These are phyloP conservation scores for Toxotes lorentzi DNA, from an alignment of 2,797 vertebrate genomes.

Conservation along the genomic window DNA sequence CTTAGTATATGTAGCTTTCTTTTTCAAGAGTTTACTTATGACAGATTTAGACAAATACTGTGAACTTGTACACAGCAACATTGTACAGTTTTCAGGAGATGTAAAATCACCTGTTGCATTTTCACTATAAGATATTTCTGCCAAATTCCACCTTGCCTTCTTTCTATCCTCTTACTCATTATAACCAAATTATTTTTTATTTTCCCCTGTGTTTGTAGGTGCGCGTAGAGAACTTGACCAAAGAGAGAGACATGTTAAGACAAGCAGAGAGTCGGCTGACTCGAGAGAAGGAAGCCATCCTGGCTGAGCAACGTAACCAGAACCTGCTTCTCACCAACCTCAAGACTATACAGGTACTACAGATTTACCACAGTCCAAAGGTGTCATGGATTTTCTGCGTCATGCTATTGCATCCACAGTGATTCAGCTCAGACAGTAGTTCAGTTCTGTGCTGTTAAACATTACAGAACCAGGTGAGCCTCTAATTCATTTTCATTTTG, in stretches of 20 bases:
- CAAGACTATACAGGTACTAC: constrained; percentile 91
- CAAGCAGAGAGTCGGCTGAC: constrained; percentile 90
- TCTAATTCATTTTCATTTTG: not conserved
- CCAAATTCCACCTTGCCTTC: not conserved
- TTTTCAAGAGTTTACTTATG: no score
- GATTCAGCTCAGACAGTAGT: not conserved
- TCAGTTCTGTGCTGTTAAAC: not conserved
- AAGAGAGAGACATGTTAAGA: constrained; percentile 94
- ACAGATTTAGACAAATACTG: no score
- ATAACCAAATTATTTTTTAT: not conserved
- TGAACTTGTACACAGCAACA: no score
- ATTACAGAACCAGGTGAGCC: not conserved
- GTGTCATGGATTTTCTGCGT: not conserved
- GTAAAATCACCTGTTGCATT: no score
- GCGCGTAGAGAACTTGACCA: constrained; percentile 92
- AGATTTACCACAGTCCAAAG: not conserved
- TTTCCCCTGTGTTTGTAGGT: constrained; percentile 80
- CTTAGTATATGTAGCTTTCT: no score
- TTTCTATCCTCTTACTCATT: not conserved
- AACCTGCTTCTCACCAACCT: constrained; percentile 94
- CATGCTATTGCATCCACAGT: not conserved
- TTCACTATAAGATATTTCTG: no score
- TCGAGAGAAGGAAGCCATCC: constrained; percentile 91
- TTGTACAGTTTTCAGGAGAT: no score
- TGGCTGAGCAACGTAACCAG: constrained; percentile 93